Evolutionary conservation across 2,113 vertebrate species (phyloP).

Genomic region (Ramphastos sulfuratus): DNA sequence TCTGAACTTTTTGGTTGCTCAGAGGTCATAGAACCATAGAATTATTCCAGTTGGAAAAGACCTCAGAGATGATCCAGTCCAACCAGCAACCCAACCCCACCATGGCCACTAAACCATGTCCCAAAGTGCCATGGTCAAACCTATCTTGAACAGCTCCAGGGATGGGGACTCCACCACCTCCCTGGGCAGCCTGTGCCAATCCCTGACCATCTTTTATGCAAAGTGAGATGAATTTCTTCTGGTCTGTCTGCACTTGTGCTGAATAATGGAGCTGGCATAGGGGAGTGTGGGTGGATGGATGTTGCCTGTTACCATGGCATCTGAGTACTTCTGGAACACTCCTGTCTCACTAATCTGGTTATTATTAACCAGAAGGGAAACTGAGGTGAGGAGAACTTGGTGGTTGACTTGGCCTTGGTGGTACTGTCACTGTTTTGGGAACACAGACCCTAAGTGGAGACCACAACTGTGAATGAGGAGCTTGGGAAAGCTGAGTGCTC

Average conservation of each 20-base stretch:
- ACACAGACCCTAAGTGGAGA: fast-evolving
- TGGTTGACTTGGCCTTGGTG: not conserved
- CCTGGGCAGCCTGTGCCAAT: no score
- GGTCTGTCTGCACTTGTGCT: slow-evolving; percentile 22
- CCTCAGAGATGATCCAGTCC: no score
- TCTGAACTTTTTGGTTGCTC: no score
- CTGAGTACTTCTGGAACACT: slow-evolving; percentile 29
- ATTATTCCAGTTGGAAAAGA: no score
- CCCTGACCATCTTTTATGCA: not conserved
- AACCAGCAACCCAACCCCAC: no score
- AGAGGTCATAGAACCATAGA: no score
- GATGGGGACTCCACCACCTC: no score
- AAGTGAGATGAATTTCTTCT: not conserved
- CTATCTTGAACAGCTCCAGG: no score
- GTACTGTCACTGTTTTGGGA: not conserved
- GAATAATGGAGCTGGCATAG: not conserved
- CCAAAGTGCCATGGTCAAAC: no score
- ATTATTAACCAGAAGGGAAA: slow-evolving; percentile 31
- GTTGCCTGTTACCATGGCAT: slow-evolving; percentile 50
- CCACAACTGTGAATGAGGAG: fast-evolving
- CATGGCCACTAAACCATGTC: no score
- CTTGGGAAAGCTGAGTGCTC: not conserved
- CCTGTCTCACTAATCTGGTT: not conserved
- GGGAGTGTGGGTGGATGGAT: slow-evolving; percentile 44
- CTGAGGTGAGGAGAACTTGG: not conserved